These are phyloP conservation scores for Orchesella cincta DNA, from an alignment of 1,140 invertebrate genomes.

Conservation along the genomic window DNA sequence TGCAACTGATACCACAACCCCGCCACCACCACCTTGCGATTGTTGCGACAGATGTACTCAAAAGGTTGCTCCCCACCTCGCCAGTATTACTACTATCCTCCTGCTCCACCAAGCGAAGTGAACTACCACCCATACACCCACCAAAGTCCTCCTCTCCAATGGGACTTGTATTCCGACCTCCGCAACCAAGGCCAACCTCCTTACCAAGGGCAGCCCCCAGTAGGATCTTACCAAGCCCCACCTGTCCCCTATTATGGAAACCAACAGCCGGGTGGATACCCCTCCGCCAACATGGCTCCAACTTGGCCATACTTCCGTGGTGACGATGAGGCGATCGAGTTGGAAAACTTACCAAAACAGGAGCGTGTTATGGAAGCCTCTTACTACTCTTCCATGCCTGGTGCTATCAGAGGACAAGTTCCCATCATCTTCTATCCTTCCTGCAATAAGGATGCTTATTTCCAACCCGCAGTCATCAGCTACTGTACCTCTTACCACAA, in stretches of 20 bases:
- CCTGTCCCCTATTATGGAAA: too few relatives aligned
- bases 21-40: neutral
- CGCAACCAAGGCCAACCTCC: neutral
- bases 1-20: too few relatives aligned
- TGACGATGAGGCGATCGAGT: neutral
- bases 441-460: slow-evolving; percentile 40
- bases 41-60: slow-evolving; percentile 18
- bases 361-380: slow-evolving; percentile 31
- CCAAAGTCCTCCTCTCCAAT: neutral
- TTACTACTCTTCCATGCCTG: slow-evolving; percentile 45
- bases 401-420: slow-evolving; percentile 44
- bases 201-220: too few relatives aligned
- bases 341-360: slow-evolving; percentile 3
- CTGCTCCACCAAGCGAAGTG: neutral
- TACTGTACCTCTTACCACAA: slow-evolving; percentile 28
- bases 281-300: neutral
- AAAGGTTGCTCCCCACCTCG: neutral
- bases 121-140: slow-evolving; percentile 19
- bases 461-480: slow-evolving; percentile 42
- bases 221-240: too few relatives aligned
- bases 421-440: slow-evolving; percentile 46
- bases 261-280: neutral
- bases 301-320: neutral
- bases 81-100: slow-evolving; percentile 8
- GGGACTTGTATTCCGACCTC: neutral